These are phyloP conservation scores for Lamprotornis superbus DNA, from an alignment of 2,113 vertebrate species.

Conservation along the genomic window DNA sequence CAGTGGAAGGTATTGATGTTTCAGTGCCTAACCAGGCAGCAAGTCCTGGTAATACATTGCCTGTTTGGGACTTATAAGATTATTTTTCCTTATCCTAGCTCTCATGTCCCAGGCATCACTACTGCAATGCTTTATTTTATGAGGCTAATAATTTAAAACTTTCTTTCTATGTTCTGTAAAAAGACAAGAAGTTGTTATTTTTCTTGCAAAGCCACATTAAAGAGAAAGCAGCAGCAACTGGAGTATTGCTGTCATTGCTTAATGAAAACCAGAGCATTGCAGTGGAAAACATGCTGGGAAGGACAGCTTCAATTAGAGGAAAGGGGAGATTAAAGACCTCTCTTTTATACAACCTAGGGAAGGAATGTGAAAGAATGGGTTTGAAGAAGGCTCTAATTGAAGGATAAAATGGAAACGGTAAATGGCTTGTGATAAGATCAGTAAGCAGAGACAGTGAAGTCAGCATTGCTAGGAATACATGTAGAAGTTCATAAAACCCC, in stretches of 20 bases:
- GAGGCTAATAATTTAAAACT: conserved; percentile 29
- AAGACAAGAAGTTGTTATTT: conserved; percentile 21
- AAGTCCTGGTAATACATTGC: neutral
- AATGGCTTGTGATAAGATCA: conserved; percentile 32
- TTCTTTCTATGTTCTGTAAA: conserved; percentile 9
- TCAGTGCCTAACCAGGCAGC: neutral
- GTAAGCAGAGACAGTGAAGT: neutral
- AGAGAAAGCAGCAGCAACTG: neutral
- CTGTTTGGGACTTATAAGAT: neutral
- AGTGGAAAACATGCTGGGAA: conserved; percentile 12
- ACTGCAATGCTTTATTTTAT: neutral
- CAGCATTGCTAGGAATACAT: neutral
- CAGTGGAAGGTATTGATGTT: neutral
- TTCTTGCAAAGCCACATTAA: conserved; percentile 51
- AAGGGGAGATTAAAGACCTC: conserved; percentile 49
- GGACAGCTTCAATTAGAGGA: conserved; percentile 51
- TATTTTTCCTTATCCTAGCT: neutral
- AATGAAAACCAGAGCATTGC: conserved; percentile 55
- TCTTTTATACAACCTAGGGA: conserved; percentile 3
- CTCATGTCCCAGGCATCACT: neutral
- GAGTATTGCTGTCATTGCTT: conserved; percentile 38
- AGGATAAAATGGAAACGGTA: conserved; percentile 4
- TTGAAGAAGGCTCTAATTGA: conserved; percentile 56
- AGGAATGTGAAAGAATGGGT: conserved; percentile 22
- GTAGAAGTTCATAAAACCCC: neutral